These are phyloP conservation scores for Callorhinus ursinus DNA, from an alignment of 2,113 vertebrate genomes.

Conservation along the genomic window DNA sequence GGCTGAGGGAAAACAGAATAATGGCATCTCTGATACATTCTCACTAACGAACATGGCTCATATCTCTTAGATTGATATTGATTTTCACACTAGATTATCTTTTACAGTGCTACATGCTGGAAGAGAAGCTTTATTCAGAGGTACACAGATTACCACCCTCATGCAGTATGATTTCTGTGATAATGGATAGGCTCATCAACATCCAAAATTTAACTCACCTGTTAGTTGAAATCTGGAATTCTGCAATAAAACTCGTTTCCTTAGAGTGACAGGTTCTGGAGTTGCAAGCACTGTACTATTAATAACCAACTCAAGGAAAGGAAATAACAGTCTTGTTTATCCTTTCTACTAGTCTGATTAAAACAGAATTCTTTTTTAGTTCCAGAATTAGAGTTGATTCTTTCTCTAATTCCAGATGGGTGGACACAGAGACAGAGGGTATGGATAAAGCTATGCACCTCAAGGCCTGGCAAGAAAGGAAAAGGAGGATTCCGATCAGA, in stretches of 20 bases:
- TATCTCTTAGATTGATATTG: neutral
- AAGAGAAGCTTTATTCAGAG: neutral
- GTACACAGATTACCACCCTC: neutral
- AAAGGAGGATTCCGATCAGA: neutral
- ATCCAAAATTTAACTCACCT: neutral
- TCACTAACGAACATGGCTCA: neutral
- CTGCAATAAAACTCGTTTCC: neutral
- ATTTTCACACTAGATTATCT: neutral
- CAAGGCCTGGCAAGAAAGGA: neutral
- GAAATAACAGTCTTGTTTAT: neutral
- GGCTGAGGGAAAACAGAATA: neutral
- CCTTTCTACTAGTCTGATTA: neutral
- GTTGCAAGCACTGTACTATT: neutral
- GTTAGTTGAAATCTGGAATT: slow-evolving; percentile 20
- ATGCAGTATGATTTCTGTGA: neutral
- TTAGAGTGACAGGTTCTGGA: neutral
- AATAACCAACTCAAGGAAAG: neutral
- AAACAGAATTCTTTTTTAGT: neutral
- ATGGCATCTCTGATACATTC: neutral
- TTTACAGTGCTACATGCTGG: neutral
- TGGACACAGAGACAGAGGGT: neutral
- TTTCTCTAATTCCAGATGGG: neutral
- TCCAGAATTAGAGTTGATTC: neutral
- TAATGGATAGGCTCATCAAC: neutral
- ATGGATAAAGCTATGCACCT: neutral